Conservation (phyloP, 2,888 invertebrate genomes). For the Catotricha subobsoleta region DNA sequence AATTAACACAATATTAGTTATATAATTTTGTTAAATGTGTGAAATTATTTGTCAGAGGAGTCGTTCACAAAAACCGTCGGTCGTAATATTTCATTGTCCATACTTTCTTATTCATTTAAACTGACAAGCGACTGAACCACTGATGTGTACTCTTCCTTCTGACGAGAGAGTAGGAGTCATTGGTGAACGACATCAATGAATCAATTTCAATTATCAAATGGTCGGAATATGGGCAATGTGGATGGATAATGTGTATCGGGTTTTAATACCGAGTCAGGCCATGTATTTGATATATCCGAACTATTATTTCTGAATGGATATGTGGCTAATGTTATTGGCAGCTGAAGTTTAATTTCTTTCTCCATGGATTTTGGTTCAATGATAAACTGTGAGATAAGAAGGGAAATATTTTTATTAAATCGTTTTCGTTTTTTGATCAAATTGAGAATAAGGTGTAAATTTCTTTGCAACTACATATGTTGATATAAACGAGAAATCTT, state of each 20-base stretch:
- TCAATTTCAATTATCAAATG: slow-evolving; percentile 22
- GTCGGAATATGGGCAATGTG: slow-evolving; percentile 76
- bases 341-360: slow-evolving; percentile 77
- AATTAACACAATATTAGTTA: too few species aligned
- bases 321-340: slow-evolving; percentile 81
- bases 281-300: slow-evolving; percentile 37
- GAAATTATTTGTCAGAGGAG: too few species aligned
- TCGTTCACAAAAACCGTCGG: too few species aligned
- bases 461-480: not conserved
- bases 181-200: not conserved
- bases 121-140: not conserved
- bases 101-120: not conserved
- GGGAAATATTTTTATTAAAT: not conserved
- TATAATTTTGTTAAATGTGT: too few species aligned
- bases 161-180: not conserved
- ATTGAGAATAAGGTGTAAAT: not conserved
- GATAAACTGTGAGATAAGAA: slow-evolving; percentile 49
- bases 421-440: not conserved
- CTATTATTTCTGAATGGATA: slow-evolving; percentile 60
- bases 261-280: slow-evolving; percentile 43
- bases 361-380: slow-evolving; percentile 82
- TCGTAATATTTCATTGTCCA: too few species aligned
- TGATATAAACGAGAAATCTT: slow-evolving; percentile 5
- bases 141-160: not conserved
- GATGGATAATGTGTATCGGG: slow-evolving; percentile 85